Conservation (phyloP, 2,797 vertebrate species). For the Dromococcyx pavoninus region DNA sequence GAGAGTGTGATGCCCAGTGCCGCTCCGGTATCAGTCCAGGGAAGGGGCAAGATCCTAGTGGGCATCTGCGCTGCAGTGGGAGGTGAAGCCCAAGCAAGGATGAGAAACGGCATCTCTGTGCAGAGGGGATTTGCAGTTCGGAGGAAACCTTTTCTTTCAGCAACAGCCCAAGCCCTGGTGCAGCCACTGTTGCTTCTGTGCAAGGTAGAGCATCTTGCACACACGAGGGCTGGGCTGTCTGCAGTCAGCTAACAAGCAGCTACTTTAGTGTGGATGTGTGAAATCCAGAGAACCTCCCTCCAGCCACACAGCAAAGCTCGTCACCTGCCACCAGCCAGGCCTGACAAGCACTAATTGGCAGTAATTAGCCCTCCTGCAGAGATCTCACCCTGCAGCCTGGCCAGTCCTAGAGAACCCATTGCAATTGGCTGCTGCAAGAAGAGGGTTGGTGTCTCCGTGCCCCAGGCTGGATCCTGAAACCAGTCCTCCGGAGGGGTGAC, state of each 20-base stretch:
- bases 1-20: rapidly evolving
- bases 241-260: neutral
- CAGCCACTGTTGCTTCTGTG: neutral
- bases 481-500: neutral
- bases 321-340: neutral
- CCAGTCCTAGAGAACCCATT: neutral
- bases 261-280: neutral
- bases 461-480: rapidly evolving
- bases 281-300: neutral
- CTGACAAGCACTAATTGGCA: neutral
- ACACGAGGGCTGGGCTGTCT: no score
- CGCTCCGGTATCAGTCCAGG: neutral
- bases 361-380: neutral
- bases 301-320: neutral
- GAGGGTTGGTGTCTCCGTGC: neutral
- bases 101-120: neutral
- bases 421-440: neutral
- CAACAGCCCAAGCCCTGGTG: neutral
- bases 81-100: neutral
- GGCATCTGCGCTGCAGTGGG: rapidly evolving
- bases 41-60: neutral
- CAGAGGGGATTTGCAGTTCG: neutral
- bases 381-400: neutral
- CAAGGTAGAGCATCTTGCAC: neutral
- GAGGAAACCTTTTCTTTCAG: neutral